Conservation (phyloP, 2,113 vertebrate species). For the Columba janthina region DNA sequence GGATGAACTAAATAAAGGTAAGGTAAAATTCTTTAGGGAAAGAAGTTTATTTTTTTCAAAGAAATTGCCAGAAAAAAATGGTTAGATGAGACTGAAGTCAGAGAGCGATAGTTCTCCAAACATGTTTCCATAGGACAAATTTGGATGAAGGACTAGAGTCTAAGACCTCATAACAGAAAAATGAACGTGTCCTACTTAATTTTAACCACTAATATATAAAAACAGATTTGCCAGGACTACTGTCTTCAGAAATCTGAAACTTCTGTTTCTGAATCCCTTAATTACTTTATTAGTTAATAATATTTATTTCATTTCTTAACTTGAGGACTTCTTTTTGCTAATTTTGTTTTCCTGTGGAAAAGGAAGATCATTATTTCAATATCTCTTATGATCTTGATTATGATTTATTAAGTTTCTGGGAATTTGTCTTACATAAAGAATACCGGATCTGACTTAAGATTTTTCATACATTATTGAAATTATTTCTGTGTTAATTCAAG, state of each 20-base stretch:
- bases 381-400: neutral
- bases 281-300: neutral
- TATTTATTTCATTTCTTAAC: neutral
- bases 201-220: neutral
- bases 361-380: neutral
- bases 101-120: neutral
- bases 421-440: neutral
- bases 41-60: neutral
- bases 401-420: neutral
- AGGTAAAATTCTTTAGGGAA: neutral
- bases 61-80: neutral
- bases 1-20: neutral
- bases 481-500: neutral
- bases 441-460: neutral
- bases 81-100: fast-evolving
- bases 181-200: neutral
- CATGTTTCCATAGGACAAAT: neutral
- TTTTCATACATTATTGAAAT: neutral
- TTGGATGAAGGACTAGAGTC: neutral
- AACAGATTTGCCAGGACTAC: neutral
- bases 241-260: neutral
- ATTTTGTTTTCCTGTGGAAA: neutral
- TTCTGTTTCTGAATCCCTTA: neutral
- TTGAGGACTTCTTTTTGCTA: neutral
- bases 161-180: neutral